These are phyloP conservation scores for Felis catus DNA, from an alignment of 2,113 vertebrate genomes.

Conservation along the genomic window DNA sequence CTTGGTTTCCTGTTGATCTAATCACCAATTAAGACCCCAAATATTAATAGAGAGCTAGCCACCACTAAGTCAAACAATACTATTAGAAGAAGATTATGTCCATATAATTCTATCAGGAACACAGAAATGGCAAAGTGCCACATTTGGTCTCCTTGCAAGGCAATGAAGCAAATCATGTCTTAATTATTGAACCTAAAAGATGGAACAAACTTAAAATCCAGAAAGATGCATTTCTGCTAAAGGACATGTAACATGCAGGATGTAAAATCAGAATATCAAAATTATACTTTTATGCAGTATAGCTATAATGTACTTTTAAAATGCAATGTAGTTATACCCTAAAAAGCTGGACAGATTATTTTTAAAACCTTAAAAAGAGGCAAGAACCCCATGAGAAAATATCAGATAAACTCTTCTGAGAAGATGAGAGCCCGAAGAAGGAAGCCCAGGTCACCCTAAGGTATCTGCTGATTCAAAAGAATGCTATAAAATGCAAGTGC, in stretches of 20 bases:
- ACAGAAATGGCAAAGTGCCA: slow-evolving; percentile 88
- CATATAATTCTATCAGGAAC: slow-evolving; percentile 87
- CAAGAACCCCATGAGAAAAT: slow-evolving; percentile 15
- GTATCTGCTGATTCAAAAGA: neutral
- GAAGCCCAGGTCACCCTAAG: neutral
- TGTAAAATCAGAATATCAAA: slow-evolving; percentile 38
- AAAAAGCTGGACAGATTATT: slow-evolving; percentile 15
- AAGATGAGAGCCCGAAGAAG: neutral
- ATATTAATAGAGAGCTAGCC: slow-evolving; percentile 86
- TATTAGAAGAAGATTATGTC: slow-evolving; percentile 84
- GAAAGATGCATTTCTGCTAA: neutral
- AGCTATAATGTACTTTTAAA: neutral
- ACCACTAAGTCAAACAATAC: slow-evolving; percentile 86
- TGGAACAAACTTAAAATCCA: slow-evolving; percentile 13
- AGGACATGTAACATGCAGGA: neutral
- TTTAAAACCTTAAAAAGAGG: slow-evolving; percentile 8
- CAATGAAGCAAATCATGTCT: neutral
- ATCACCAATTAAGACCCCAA: slow-evolving; percentile 88
- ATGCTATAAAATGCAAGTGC: neutral
- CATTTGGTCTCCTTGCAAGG: slow-evolving; percentile 86
- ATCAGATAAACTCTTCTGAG: neutral
- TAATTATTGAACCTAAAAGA: neutral
- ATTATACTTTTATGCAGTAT: neutral
- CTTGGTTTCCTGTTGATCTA: slow-evolving; percentile 89
- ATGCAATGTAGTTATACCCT: neutral